Evolutionary conservation across 2,888 invertebrate genomes (phyloP), one percentile per base, ranked within the genome.

Genomic region (Phrixothrix hirtus): DNA sequence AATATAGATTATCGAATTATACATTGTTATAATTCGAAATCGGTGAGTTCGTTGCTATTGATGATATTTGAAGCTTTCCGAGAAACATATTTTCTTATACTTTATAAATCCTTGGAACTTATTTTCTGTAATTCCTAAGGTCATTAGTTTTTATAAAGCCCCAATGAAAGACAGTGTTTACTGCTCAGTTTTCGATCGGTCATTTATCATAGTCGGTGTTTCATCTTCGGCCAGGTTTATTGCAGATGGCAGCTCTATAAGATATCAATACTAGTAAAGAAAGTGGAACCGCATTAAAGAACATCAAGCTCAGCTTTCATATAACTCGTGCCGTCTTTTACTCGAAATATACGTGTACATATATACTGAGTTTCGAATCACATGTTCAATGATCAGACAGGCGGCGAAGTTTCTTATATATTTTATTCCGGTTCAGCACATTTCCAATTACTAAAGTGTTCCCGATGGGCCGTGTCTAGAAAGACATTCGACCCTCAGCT

Each of bases 401-500:
- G 65, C 68, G 68, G 64, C 61, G 67, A 66, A 69, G 69, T 72
- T 71, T 69, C 70, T 70, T 71, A 71, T 72, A 70, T 71, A 69
- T 71, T 71, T 71, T 70, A 70, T 73, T 72, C 71, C 70, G 68
- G 65, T 66, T 69, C 70, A 67, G 68, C 65, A 69, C 69, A 66
- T 71, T 72, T 73, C 72, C 73, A 73, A 73, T 72, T 73, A 73
- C 68, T 61, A 64, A 69, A 69, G 67, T 67, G 69, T 68, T 69
- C 66, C 62, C 63, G 62, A 62, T 62, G 63, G 64, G 56, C 58
- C 41, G 50, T 32, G 37, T 43, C 47, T 51, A 41, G 54, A 39
- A 55, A 45, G 60, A 62, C 63, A 61, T 63, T 47, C 61, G 62
- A 65, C 66, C 67, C 63, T 53, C 44, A 52, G 62, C 63, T 66